phyloP scores from a whole-genome alignment of 2,113 vertebrate species.

The Oenanthe melanoleuca region DNA sequence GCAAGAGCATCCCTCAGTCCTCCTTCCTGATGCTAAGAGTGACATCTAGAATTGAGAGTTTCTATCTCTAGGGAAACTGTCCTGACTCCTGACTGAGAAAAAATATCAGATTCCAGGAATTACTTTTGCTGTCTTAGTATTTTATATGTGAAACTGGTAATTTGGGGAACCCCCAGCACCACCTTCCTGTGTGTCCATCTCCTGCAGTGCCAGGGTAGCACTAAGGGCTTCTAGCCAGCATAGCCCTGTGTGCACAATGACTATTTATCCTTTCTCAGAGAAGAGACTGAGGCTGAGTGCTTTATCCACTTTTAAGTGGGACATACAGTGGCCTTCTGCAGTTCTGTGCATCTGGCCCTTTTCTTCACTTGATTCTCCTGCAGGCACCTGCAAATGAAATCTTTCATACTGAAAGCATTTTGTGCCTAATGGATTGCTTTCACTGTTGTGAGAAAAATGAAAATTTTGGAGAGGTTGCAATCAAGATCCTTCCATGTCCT shows the following conservation, averaged over 20 bases:
- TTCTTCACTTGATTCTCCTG: not conserved
- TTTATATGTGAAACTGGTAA: not conserved
- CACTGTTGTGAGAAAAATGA: not conserved
- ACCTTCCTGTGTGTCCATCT: not conserved
- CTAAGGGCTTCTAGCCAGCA: not conserved
- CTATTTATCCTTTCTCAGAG: not conserved
- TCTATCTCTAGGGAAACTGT: not conserved
- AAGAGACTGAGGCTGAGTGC: not conserved
- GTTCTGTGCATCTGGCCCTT: not conserved
- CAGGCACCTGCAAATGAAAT: not conserved
- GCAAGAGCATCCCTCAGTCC: not conserved
- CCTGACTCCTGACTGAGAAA: not conserved
- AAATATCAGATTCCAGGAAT: not conserved
- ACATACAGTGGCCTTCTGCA: not conserved
- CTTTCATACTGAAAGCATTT: rapidly evolving
- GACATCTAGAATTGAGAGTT: not conserved
- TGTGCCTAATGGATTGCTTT: not conserved
- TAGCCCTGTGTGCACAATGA: rapidly evolving
- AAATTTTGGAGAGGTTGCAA: not conserved
- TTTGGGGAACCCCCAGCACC: not conserved
- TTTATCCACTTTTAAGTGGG: not conserved
- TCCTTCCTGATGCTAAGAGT: not conserved
- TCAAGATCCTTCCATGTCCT: not conserved
- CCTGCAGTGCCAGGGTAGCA: not conserved
- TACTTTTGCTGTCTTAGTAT: not conserved